A percentile compares a stretch with the other conserved stretches of the same genome.
Conservation (phyloP, 2,113 vertebrate genomes). For the Neopipo cinnamomea region DNA sequence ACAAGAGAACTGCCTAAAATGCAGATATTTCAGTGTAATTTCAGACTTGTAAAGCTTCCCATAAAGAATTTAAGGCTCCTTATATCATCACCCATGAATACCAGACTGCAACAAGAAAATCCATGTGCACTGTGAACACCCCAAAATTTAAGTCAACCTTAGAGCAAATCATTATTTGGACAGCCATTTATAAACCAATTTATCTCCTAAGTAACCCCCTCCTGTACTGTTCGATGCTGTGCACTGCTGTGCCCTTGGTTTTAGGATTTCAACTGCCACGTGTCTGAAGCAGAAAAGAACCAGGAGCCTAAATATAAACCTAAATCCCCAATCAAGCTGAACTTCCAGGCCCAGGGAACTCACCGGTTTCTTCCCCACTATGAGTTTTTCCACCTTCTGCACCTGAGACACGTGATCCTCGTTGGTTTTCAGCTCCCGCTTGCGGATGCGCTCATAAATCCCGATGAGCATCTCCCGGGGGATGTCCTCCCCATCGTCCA, state of each 20-base stretch:
- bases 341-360: conserved; percentile 27
- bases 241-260: too few species aligned
- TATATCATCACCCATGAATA: not conserved
- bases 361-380: conserved; percentile 96
- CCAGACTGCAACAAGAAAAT: not conserved
- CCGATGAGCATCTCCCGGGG: conserved; percentile 92
- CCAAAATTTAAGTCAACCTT: not conserved
- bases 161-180: not conserved
- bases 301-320: too few species aligned
- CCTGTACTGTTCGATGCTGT: not conserved
- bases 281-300: too few species aligned
- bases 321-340: too few species aligned
- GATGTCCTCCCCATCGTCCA: conserved; percentile 96
- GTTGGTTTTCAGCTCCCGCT: conserved; percentile 93
- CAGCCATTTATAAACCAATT: not conserved
- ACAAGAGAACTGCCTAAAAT: not conserved
- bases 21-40: not conserved
- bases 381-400: conserved; percentile 97
- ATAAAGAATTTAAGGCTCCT: not conserved
- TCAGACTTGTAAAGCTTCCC: not conserved
- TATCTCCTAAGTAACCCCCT: not conserved
- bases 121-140: not conserved
- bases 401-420: conserved; percentile 98
- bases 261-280: too few species aligned
- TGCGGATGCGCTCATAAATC: conserved; percentile 94